Percentiles rank a stretch among this genome's conserved stretches.
These are phyloP conservation scores for Sthenelais limicola DNA, from an alignment of 2,888 invertebrate genomes.

Conservation along the genomic window DNA sequence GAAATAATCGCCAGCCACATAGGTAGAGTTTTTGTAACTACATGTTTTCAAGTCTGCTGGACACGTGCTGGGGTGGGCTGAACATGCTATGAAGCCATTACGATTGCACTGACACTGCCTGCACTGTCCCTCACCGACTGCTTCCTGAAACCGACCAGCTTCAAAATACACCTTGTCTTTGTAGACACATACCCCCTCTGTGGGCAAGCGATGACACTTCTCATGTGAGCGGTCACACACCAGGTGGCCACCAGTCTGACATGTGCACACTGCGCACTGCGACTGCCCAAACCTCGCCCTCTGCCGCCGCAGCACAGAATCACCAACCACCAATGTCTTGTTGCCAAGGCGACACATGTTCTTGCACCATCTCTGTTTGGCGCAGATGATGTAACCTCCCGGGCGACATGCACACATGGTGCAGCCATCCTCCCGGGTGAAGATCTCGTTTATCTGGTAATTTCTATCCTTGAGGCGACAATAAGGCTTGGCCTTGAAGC, in stretches of 20 bases:
- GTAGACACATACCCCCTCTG: conserved; percentile 28
- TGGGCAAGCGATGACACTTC: not conserved
- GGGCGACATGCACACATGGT: not conserved
- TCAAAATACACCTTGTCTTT: conserved; percentile 17
- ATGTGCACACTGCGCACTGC: conserved; percentile 8
- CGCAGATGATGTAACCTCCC: conserved; percentile 14
- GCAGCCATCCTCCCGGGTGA: conserved; percentile 23
- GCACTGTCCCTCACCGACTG: not conserved
- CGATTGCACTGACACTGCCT: conserved; percentile 18
- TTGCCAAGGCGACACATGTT: conserved; percentile 12
- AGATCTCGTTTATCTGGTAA: conserved; percentile 2
- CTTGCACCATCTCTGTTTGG: conserved; percentile 12
- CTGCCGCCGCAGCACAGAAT: not conserved
- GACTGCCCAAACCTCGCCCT: conserved; percentile 12
- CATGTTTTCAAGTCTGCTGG: not conserved
- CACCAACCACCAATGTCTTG: not conserved
- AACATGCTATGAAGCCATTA: conserved; percentile 9
- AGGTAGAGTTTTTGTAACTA: not conserved
- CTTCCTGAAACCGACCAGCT: conserved; percentile 5
- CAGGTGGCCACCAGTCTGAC: not conserved
- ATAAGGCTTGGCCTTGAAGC: no score
- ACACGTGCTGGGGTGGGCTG: not conserved
- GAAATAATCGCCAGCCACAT: conserved; percentile 20
- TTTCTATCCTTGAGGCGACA: no score
- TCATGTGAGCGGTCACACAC: conserved; percentile 9